These are phyloP conservation scores for Arge pagana DNA, from an alignment of 2,888 invertebrate genomes.

Conservation along the genomic window DNA sequence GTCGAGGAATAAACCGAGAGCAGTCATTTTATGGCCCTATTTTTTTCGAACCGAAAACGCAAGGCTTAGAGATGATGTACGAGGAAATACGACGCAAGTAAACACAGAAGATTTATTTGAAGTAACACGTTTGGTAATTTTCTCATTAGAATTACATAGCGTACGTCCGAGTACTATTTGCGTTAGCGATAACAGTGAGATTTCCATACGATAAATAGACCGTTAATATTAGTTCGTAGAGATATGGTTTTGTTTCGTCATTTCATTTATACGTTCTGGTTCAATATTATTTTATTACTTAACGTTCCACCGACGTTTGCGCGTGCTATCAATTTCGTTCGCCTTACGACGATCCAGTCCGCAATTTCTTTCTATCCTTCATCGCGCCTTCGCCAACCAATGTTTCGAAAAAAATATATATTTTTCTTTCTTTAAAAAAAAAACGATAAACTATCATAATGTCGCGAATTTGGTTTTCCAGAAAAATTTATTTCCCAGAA, in stretches of 20 bases:
- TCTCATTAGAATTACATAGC: constrained; percentile 31
- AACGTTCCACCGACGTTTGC: no score
- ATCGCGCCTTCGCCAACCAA: constrained; percentile 5
- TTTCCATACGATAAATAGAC: constrained; percentile 28
- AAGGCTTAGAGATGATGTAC: no score
- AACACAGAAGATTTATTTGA: constrained; percentile 47
- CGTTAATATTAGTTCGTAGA: constrained; percentile 22
- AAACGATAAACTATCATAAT: no score
- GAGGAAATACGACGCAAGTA: no score
- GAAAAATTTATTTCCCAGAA: no score
- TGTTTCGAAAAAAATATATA: no score
- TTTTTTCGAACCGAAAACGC: not conserved
- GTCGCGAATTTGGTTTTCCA: no score
- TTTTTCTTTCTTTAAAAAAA: no score
- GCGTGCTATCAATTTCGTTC: no score
- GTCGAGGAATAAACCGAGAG: constrained; percentile 10
- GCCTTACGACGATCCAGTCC: no score
- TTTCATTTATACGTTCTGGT: constrained; percentile 17
- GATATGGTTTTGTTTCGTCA: constrained; percentile 25
- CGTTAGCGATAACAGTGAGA: constrained; percentile 24
- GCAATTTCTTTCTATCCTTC: constrained; percentile 5
- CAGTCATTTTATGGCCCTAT: not conserved
- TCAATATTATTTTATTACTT: no score
- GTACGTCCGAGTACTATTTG: constrained; percentile 23
- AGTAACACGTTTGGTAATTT: constrained; percentile 39